Conservation (phyloP, 2,113 vertebrate genomes). For the Pterocles gutturalis region DNA sequence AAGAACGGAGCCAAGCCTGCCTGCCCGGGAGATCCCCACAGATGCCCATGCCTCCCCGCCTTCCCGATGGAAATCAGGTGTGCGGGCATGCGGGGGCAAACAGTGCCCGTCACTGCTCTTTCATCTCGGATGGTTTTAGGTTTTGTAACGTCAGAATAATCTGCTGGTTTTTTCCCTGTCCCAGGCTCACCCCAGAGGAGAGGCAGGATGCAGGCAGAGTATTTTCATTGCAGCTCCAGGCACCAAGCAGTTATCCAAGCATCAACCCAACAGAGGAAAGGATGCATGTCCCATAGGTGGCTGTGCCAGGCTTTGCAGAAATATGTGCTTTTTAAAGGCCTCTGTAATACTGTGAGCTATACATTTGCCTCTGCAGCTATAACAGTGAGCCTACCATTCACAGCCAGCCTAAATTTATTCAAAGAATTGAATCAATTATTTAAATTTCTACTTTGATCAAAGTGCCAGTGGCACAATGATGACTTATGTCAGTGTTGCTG, state of each 20-base stretch:
- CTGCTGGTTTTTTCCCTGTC: rapidly evolving
- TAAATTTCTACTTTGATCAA: conserved; percentile 46
- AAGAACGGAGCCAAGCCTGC: neutral
- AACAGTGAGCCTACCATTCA: neutral
- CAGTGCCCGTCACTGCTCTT: neutral
- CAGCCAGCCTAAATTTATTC: neutral
- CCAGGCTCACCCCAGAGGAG: neutral
- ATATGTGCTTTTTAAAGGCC: neutral
- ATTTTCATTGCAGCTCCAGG: neutral
- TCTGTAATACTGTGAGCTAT: neutral
- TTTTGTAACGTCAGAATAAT: neutral
- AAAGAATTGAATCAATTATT: conserved; percentile 23
- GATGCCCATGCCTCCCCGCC: rapidly evolving
- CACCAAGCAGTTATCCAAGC: neutral
- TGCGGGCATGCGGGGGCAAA: neutral
- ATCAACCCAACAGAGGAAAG: rapidly evolving
- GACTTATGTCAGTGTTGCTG: neutral
- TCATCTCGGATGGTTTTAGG: neutral
- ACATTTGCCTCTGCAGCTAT: neutral
- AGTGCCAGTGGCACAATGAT: neutral
- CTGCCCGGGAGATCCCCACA: neutral
- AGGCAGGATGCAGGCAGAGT: neutral
- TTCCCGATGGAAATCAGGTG: neutral
- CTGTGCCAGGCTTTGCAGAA: neutral
- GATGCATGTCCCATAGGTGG: neutral